Evolutionary conservation across 2,888 invertebrate genomes (phyloP), one percentile per base, ranked within the genome.

Genomic region (Halictus ligatus): DNA sequence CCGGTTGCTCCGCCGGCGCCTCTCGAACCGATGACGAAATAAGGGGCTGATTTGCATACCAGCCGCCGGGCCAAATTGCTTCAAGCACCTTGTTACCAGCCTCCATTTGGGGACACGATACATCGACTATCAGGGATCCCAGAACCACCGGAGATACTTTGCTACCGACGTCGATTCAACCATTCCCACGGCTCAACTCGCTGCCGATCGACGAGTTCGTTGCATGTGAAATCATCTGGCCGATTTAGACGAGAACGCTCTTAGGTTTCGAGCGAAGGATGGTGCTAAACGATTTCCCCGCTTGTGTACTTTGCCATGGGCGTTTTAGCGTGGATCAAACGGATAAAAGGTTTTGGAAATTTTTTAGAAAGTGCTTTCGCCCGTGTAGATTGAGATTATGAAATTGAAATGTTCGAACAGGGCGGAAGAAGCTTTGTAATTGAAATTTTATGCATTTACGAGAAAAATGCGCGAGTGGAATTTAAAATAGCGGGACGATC

Each of bases 31-130:
- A 64, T 64, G 25, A 18, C 25, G 60, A 64, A 76, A 64, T 64
- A 76, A 64, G 46, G 73, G 74, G 35, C 29, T 74, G 35, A 74
- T 74, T 74, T 74, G 21, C 74, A 25, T 54, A 35, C 50, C 29
- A 15, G 73, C 48, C 46, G 25, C 48, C 29, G 5, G 18, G 29
- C 10, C 29, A 29, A 73, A 73, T 72, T 72, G 25, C 72, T 8
- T 46, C 18, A 29, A 72, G 48, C 25, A 72, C 46, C 72, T 72
- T 72, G 72, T 72, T 72, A 72, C 48, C n/a, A 43, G n/a, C 40
- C n/a, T 43, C n/a, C 40, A 43, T 43, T 71, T n/a, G 12, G 21
- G 43, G 43, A 40, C 71, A 2, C 12, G 71, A 71, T 43, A 69
- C 35, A 40, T 5, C 12, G 6, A 21, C 40, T 40, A n/a, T 64